Evolutionary conservation across 2,888 invertebrate species (phyloP).

Genomic region (Drosophila meridionalis): DNA sequence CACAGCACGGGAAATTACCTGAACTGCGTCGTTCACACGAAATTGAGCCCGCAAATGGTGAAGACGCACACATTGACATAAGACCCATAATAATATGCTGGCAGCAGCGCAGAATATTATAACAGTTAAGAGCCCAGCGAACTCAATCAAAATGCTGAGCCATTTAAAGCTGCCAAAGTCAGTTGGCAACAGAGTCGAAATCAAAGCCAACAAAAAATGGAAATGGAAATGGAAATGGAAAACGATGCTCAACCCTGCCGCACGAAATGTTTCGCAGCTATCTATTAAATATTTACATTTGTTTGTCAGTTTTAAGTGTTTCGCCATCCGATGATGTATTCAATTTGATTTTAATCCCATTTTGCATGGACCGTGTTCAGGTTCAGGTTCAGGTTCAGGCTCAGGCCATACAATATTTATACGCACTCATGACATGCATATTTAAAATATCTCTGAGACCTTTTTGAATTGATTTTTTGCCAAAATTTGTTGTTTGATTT

Average conservation of each 20-base stretch:
- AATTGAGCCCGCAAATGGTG: constrained; percentile 59
- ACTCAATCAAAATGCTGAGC: constrained; percentile 52
- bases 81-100: constrained; percentile 22
- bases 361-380: constrained; percentile 6
- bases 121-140: constrained; percentile 34
- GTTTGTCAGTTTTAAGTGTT: constrained; percentile 56
- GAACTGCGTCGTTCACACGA: constrained; percentile 75
- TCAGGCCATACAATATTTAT: constrained; percentile 51
- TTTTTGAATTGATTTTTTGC: constrained; percentile 72
- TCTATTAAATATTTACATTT: constrained; percentile 61
- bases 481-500: constrained; percentile 60
- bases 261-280: not conserved
- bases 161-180: constrained; percentile 61
- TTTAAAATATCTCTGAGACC: constrained; percentile 50
- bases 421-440: constrained; percentile 56
- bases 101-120: constrained; percentile 45
- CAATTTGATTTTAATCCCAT: constrained; percentile 57
- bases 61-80: constrained; percentile 51
- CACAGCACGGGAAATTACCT: constrained; percentile 65
- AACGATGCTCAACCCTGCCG: not conserved
- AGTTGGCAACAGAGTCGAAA: constrained; percentile 11
- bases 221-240: not conserved
- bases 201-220: not conserved
- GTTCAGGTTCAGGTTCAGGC: constrained; percentile 2
- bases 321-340: constrained; percentile 51